phyloP scores from a whole-genome alignment of 2,797 vertebrate species.

The Anomalospiza imberbis region DNA sequence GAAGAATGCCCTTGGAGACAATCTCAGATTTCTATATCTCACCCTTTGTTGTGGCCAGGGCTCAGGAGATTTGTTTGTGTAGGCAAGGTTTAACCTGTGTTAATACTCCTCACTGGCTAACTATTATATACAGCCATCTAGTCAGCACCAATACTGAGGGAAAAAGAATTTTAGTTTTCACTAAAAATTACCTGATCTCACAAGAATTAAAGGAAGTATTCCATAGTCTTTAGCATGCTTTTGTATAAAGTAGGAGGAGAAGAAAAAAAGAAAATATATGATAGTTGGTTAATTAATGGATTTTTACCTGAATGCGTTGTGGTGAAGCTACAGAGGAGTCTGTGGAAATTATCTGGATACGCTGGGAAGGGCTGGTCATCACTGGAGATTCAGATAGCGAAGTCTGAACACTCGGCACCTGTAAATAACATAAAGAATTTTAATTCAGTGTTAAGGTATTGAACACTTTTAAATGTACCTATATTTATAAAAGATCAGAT shows the following conservation, averaged over 20 bases:
- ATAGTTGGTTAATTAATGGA: not conserved
- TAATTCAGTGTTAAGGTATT: not conserved
- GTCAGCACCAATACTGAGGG: not conserved
- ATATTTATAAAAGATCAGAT: not conserved
- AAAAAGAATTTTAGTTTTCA: not conserved
- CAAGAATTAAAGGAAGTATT: not conserved
- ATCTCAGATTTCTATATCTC: not conserved
- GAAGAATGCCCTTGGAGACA: not conserved
- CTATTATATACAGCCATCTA: not conserved
- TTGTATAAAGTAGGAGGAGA: not conserved
- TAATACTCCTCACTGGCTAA: not conserved
- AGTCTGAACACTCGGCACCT: slow-evolving; percentile 78
- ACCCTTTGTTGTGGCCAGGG: not conserved
- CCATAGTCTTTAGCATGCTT: not conserved
- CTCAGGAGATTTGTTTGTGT: not conserved
- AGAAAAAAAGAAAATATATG: not conserved
- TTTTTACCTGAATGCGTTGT: slow-evolving; percentile 90
- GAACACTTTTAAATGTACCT: not conserved
- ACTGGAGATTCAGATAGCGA: slow-evolving; percentile 84
- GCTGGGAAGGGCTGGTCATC: slow-evolving; percentile 92
- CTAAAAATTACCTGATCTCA: not conserved
- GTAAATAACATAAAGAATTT: slow-evolving; percentile 6
- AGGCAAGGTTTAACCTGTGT: not conserved
- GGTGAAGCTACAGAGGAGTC: slow-evolving; percentile 86
- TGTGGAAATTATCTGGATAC: slow-evolving; percentile 92